Conservation (phyloP, 2,888 invertebrate genomes). For the Psylliodes chrysocephalus region DNA sequence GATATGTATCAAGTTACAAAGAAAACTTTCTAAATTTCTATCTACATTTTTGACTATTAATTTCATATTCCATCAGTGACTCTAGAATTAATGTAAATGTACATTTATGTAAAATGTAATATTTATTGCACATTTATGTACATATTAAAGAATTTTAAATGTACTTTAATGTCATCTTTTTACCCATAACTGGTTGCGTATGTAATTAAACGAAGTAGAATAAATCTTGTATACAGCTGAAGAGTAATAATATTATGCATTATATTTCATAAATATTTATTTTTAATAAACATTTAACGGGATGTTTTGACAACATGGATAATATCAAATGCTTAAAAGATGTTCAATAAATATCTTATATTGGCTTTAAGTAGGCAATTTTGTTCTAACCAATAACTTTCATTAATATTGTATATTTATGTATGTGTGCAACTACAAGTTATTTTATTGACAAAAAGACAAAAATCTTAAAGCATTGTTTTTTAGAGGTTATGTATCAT, state of each 20-base stretch:
- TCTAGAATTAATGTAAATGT: not conserved
- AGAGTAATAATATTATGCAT: not conserved
- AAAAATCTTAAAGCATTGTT: too few relatives aligned
- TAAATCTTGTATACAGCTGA: slow-evolving; percentile 2
- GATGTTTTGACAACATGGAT: slow-evolving; percentile 6
- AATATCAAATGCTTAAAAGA: not conserved
- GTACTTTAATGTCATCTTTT: not conserved
- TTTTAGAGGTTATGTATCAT: too few relatives aligned
- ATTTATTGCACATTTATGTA: slow-evolving; percentile 17
- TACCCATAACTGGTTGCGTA: slow-evolving; percentile 12
- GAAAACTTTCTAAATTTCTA: too few relatives aligned
- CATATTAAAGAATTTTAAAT: slow-evolving; percentile 13
- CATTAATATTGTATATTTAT: too few relatives aligned
- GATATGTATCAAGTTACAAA: too few relatives aligned
- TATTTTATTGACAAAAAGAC: too few relatives aligned
- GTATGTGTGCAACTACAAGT: too few relatives aligned
- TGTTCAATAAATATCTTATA: too few relatives aligned
- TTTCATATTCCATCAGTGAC: not conserved
- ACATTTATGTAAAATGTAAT: slow-evolving; percentile 9
- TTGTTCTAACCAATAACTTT: too few relatives aligned
- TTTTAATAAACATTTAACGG: slow-evolving; percentile 6
- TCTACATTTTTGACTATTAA: not conserved
- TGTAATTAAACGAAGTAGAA: not conserved
- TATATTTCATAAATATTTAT: slow-evolving; percentile 4
- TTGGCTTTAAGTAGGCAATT: too few relatives aligned